Evolutionary conservation across 2,888 invertebrate species (phyloP), one percentile per base, ranked within the genome.

Genomic region (Watsonalla binaria): DNA sequence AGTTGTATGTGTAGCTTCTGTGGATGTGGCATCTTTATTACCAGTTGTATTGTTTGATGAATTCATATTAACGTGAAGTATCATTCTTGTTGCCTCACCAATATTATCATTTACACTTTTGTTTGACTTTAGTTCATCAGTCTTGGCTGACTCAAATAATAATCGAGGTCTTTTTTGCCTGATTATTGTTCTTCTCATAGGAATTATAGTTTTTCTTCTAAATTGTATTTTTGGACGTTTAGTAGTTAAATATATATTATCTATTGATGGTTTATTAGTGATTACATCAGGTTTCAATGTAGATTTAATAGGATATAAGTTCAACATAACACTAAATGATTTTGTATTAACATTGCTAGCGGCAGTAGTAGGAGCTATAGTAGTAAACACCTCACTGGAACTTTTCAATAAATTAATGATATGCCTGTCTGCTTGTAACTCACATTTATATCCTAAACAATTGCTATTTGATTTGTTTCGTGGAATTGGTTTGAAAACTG

Each of bases 1-100:
- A 5, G 53, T 57, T 33, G 51, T 60, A 11, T 55, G 58, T 39
- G 53, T 46, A 47, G 58, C 46, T 7, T 62, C 52, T 35, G 56
- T 62, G 5, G 61, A 60, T 14, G 66, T 71, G 48, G 57, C 58
- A 46, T 46, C 37, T 56, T 63, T 59, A 7, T 42, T 67, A 6
- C 51, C 51, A 39, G 55, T 59, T 54, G 70, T 68, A 55, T 76
- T 61, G 46, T 72, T 64, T 47, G 74, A 56, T 52, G 92, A 92
- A 68, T 92, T 94, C 7, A 94, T 79, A 78, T 94, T 94, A n/a
- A 94, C 78, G 57, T 94, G 93, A 6, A 94, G 90, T 64, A 94
- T 86, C 86, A 94, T 92, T 68, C 93, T 93, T 46, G 92, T 90
- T 65, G 60, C 84, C 6, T 63, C 60, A 11, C 66, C 65, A 2